phyloP scores from a whole-genome alignment of 2,113 vertebrate species.

The Tyto alba region DNA sequence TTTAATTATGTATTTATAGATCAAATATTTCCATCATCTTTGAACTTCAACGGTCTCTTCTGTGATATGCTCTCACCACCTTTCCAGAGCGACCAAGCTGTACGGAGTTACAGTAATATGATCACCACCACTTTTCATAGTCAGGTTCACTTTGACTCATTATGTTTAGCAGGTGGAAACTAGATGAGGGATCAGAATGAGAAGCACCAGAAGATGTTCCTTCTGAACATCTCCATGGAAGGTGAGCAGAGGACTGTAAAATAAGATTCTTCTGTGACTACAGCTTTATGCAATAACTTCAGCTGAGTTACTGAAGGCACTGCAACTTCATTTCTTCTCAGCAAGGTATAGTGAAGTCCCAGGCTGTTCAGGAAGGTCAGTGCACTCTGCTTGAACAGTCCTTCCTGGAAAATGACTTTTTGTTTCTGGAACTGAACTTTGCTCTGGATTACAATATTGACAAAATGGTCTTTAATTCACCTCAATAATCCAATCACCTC shows the following conservation, averaged over 20 bases:
- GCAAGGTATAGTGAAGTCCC: neutral
- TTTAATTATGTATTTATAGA: neutral
- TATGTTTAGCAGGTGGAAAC: neutral
- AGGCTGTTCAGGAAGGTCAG: neutral
- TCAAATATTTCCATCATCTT: neutral
- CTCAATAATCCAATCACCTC: neutral
- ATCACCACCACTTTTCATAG: rapidly evolving
- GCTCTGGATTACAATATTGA: neutral
- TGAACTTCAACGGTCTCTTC: neutral
- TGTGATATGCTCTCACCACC: neutral
- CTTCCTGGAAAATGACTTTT: neutral
- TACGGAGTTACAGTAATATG: neutral
- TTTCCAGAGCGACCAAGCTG: neutral
- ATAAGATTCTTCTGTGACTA: neutral
- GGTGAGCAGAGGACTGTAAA: neutral
- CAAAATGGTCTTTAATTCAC: neutral
- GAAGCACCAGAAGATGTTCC: neutral
- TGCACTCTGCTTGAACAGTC: neutral
- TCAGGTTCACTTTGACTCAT: neutral
- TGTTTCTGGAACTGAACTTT: neutral
- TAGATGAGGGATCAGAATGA: neutral
- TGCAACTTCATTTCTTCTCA: neutral
- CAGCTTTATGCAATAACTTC: neutral
- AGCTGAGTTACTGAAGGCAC: neutral
- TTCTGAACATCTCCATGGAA: neutral